Conservation (phyloP, 1,140 invertebrate species). For the Pogonomyrmex barbatus region DNA sequence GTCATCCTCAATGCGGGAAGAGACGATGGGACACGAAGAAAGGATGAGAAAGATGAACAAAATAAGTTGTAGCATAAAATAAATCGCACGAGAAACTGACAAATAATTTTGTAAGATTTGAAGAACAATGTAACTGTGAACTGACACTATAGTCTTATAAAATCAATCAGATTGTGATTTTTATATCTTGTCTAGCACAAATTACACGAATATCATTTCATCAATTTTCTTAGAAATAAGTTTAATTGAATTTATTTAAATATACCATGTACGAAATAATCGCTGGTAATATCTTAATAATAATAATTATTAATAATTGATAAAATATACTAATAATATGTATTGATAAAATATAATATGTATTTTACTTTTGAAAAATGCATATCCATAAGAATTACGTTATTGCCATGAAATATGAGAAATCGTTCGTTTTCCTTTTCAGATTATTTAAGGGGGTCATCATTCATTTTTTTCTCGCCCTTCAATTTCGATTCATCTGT, state of each 20-base stretch:
- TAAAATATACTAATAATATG: no score
- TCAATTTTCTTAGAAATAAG: neutral
- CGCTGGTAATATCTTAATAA: neutral
- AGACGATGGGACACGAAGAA: conserved; percentile 53
- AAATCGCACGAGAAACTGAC: conserved; percentile 79
- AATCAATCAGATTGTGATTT: neutral
- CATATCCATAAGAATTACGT: conserved; percentile 20
- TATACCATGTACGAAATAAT: neutral
- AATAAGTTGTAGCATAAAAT: conserved; percentile 77
- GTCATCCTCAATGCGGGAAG: conserved; percentile 73
- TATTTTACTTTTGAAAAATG: no score
- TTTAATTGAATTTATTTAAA: neutral
- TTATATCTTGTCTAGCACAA: neutral
- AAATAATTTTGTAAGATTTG: conserved; percentile 79
- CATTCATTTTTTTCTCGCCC: conserved; percentile 43
- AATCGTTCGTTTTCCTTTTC: conserved; percentile 29
- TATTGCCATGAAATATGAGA: neutral
- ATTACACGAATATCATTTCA: neutral
- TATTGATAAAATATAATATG: no score
- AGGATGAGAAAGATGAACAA: conserved; percentile 45
- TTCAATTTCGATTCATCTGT: conserved; percentile 64
- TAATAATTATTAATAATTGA: neutral
- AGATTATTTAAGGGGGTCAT: conserved; percentile 47
- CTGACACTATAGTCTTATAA: neutral
- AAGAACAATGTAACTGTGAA: conserved; percentile 8